Conservation (phyloP, 2,888 invertebrate genomes). For the Pilophorus perplexus region DNA sequence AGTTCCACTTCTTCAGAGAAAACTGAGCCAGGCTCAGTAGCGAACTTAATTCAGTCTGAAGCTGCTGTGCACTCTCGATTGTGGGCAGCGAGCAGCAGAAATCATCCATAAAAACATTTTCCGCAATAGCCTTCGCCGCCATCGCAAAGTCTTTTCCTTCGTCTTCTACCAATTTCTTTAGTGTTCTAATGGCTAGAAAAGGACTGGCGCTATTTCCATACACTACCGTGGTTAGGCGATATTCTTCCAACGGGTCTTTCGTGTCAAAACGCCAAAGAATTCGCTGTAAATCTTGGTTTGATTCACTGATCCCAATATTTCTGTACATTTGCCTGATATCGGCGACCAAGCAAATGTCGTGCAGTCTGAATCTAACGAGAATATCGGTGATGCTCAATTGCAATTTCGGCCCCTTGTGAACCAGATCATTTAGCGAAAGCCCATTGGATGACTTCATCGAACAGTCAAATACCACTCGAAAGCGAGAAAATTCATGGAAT, state of each 20-base stretch:
- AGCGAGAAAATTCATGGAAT: too few relatives aligned
- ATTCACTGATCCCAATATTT: neutral
- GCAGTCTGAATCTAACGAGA: too few relatives aligned
- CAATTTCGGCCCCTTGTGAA: too few relatives aligned
- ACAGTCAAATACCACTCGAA: too few relatives aligned
- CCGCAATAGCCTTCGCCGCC: neutral
- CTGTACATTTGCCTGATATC: neutral
- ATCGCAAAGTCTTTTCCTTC: neutral
- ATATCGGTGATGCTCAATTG: too few relatives aligned
- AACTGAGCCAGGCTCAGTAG: neutral
- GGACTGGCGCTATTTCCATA: neutral
- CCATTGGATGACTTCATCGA: too few relatives aligned
- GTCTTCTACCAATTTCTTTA: too few relatives aligned
- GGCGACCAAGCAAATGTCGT: too few relatives aligned
- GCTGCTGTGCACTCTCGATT: neutral
- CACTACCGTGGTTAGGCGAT: neutral
- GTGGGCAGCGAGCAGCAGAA: neutral
- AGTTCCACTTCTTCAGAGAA: neutral
- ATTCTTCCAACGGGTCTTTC: neutral
- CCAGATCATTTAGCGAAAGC: too few relatives aligned
- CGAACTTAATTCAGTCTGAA: neutral
- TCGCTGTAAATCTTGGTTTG: neutral
- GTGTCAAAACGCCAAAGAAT: neutral
- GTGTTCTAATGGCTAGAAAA: neutral
- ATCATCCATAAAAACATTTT: neutral